Conservation (phyloP, 2,797 vertebrate species). For the Salmo trutta region DNA sequence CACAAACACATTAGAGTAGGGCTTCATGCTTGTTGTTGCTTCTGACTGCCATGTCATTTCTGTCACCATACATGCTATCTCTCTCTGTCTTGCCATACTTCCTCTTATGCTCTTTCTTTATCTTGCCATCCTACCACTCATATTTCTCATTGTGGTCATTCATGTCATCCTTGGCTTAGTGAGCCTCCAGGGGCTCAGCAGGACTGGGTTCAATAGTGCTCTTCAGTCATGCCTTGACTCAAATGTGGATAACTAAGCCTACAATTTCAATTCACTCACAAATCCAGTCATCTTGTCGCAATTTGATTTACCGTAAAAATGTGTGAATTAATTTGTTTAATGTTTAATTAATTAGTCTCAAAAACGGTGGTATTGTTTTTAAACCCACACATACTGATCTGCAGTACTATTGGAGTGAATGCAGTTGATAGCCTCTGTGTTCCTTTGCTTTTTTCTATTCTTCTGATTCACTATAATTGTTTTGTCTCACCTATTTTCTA, state of each 20-base stretch:
- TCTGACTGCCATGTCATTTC: too few species aligned
- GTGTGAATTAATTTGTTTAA: too few species aligned
- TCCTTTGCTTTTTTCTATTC: conserved; percentile 26
- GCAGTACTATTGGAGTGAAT: neutral
- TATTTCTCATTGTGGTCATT: conserved; percentile 30
- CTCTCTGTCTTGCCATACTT: too few species aligned
- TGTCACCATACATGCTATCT: too few species aligned
- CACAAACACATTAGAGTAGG: too few species aligned
- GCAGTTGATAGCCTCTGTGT: conserved; percentile 41
- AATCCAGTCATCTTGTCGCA: neutral
- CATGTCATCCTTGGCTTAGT: conserved; percentile 18
- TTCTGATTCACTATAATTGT: conserved; percentile 32
- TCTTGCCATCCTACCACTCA: neutral
- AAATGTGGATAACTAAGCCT: neutral
- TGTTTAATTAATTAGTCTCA: too few species aligned
- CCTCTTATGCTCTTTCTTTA: neutral
- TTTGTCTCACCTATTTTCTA: conserved; percentile 56
- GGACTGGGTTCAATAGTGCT: conserved; percentile 27
- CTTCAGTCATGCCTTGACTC: neutral
- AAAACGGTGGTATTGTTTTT: too few species aligned
- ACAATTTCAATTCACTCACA: neutral
- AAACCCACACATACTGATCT: too few species aligned
- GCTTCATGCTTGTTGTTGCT: too few species aligned
- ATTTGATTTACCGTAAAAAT: neutral
- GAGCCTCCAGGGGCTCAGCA: conserved; percentile 31